Percentiles rank a stretch among this genome's conserved stretches.
phyloP scores from a whole-genome alignment of 2,113 vertebrate genomes.

The Sminthopsis crassicaudata region DNA sequence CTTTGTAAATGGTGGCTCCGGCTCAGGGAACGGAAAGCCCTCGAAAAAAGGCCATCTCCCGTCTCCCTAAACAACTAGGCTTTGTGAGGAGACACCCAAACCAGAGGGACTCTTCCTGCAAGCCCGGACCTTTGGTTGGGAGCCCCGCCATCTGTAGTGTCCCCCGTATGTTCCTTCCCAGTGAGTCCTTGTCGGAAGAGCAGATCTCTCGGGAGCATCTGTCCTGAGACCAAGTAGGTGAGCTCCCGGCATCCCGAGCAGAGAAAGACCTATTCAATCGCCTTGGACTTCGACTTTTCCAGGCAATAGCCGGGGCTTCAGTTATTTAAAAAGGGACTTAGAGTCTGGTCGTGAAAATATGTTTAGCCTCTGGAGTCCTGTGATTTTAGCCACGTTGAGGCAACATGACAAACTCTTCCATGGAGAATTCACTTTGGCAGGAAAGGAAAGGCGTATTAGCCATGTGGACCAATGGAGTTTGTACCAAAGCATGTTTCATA shows the following conservation, averaged over 20 bases:
- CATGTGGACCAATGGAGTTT: no score
- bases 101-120: background rate
- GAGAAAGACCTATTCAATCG: no score
- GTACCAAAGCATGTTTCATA: no score
- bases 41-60: background rate
- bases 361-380: background rate
- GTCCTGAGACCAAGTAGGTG: no score
- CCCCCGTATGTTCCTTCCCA: background rate
- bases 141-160: background rate
- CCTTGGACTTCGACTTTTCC: no score
- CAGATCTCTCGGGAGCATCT: background rate
- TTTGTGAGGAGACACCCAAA: background rate
- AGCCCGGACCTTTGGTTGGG: background rate
- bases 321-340: background rate
- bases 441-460: background rate
- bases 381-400: background rate
- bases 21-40: background rate
- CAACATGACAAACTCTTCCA: background rate
- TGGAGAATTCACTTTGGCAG: background rate
- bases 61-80: background rate
- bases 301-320: background rate
- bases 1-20: slow-evolving; percentile 8
- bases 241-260: background rate
- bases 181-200: background rate
- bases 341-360: background rate